Conservation (phyloP, 2,888 invertebrate genomes). For the Mycalesis mineus region DNA sequence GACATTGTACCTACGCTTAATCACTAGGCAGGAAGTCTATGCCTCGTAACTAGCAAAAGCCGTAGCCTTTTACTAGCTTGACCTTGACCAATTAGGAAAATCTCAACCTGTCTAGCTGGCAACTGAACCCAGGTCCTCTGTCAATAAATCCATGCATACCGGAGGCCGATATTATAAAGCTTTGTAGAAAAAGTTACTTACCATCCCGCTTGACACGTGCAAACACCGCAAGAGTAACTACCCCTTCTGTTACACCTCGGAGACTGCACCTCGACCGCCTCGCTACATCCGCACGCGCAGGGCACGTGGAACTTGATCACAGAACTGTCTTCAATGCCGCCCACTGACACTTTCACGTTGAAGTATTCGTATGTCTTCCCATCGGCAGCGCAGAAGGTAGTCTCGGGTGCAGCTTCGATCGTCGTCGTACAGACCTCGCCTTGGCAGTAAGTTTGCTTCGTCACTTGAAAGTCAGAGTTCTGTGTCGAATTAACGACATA, state of each 20-base stretch:
- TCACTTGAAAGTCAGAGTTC: slow-evolving; percentile 31
- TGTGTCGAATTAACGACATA: slow-evolving; percentile 41
- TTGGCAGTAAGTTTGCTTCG: slow-evolving; percentile 28
- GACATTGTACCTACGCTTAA: too few relatives aligned
- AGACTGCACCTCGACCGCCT: slow-evolving; percentile 51
- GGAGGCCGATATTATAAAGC: too few relatives aligned
- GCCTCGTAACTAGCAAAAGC: too few relatives aligned
- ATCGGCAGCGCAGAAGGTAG: slow-evolving; percentile 45
- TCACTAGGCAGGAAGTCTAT: too few relatives aligned
- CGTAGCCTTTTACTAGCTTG: too few relatives aligned
- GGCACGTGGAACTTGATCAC: slow-evolving; percentile 51
- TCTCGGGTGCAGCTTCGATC: slow-evolving; percentile 34
- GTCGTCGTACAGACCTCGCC: slow-evolving; percentile 34
- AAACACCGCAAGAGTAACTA: slow-evolving; percentile 80
- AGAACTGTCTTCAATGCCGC: slow-evolving; percentile 38
- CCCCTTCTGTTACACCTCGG: slow-evolving; percentile 65
- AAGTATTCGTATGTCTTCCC: slow-evolving; percentile 41
- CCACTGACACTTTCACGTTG: slow-evolving; percentile 40
- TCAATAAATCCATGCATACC: too few relatives aligned
- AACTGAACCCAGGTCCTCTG: too few relatives aligned
- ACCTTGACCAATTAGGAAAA: too few relatives aligned
- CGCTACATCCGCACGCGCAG: slow-evolving; percentile 56
- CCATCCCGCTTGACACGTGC: slow-evolving; percentile 73
- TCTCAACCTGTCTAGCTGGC: too few relatives aligned
- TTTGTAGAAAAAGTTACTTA: slow-evolving; percentile 34